Base-by-base conservation (phyloP, 2,888 invertebrate species). In the Ceramica pisi region DNA sequence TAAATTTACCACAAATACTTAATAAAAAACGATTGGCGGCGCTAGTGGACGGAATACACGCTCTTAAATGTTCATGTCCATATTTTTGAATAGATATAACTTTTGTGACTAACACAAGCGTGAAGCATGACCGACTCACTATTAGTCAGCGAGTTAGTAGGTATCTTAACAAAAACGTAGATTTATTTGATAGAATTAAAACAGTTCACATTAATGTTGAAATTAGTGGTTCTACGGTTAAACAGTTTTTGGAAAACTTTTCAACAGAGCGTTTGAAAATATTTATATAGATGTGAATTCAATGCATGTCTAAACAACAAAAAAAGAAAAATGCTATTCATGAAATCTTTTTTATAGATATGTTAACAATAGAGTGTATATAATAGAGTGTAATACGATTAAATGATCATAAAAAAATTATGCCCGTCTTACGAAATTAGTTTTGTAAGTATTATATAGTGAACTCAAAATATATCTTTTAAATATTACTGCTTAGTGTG, bases 81-180 rank as follows among this genome's bases (percentile, higher is more conserved):
- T 77, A 44, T 65, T 35, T 67, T 23, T 50, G 10, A 62, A 66
- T 74, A 67, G 44, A 61, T 64, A 80, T 64, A 80, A 78, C 70
- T 83, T 73, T 81, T 82, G 87, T 88, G 72, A 88, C 88, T 89
- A 89, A 89, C 87, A 69, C 44, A 63, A 71, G 60, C 64, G 81
- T 81, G 69, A 79, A 78, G 88, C 83, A 86, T 87, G 82, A 67
- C 50, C 74, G 67, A 79, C 69, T 64, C 69, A 71, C 35, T 56
- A 61, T 56, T 48, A 60, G 14, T 67, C 46, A 80, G 35, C 16
- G 46, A 75, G 59, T 60, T 67, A 26, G 59, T 31, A 31, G 31
- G 2, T 46, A 57, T 26, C 41, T 55, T 66, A 81, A 71, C 46
- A 50, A 23, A 9, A n/a, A 35, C 35, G 26, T 75, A 75, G 51